A percentile compares a stretch with the other conserved stretches of the same genome.
These are phyloP conservation scores for Harmothoe impar DNA, from an alignment of 2,888 invertebrate species.

Conservation along the genomic window DNA sequence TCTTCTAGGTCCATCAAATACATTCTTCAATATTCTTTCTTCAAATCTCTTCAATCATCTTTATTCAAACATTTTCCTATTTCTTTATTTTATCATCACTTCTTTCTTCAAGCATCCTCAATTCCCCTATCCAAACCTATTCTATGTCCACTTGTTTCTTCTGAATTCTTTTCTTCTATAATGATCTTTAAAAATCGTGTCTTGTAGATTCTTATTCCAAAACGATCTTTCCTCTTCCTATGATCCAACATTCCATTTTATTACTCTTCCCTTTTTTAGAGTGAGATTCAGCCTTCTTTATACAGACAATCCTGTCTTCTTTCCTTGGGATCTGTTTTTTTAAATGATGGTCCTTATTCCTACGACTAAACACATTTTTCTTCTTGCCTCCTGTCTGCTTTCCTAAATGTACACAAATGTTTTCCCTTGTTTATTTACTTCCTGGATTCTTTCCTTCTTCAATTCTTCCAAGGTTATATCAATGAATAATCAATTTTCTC, in stretches of 20 bases:
- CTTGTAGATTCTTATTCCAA: no score
- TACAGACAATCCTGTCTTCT: no score
- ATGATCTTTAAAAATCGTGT: not conserved
- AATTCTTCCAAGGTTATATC: not conserved
- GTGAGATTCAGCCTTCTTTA: no score
- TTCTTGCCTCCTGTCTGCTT: not conserved
- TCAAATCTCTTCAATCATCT: not conserved
- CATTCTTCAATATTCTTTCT: slow-evolving; percentile 23
- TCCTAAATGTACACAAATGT: not conserved
- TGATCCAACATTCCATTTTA: not conserved
- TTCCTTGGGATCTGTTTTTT: not conserved
- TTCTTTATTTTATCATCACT: not conserved
- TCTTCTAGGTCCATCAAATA: not conserved
- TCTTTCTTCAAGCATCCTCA: not conserved
- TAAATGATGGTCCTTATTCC: not conserved
- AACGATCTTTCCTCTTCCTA: not conserved
- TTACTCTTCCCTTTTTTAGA: not conserved
- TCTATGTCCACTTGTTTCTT: not conserved
- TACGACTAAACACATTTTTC: no score
- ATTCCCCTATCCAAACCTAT: not conserved
- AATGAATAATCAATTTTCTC: not conserved
- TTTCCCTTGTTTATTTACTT: not conserved
- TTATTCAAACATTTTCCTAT: not conserved
- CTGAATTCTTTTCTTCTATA: not conserved
- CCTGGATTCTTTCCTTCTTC: not conserved